Base-by-base conservation (phyloP, 2,113 vertebrate genomes). In the Antechinus flavipes region DNA sequence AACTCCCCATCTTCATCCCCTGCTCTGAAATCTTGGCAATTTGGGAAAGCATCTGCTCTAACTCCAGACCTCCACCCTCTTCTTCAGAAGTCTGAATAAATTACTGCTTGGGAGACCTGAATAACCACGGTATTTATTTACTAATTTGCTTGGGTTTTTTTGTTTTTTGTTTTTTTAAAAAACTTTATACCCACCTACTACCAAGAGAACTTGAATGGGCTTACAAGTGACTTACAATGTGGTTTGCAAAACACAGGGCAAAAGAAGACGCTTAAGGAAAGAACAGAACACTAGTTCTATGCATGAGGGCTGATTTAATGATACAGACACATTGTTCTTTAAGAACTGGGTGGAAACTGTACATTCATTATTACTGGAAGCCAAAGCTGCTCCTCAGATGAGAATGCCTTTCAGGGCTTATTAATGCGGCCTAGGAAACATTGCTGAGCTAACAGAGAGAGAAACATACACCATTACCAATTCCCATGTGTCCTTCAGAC, bases 371-470 rank as follows among this genome's bases (percentile, higher is more conserved):
- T 84, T 84, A 42, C 68, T 84, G n/a, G 68, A 84, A 84, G 68
- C 68, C n/a, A 84, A 84, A 84, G n/a, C 68, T 84, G n/a, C n/a
- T 84, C 68, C 68, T 84, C n/a, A 84, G n/a, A 84, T 84, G n/a
- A 84, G 68, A 84, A 42, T 42, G 68, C 68, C 68, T 84, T 84
- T 84, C 68, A 84, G 68, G 68, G 68, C 68, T 84, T 84, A 84
- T 84, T 84, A 84, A 84, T 84, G 68, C 68, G n/a, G 42, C 68
- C 68, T 84, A 84, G 68, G 68, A 84, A 84, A 84, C 68, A 84
- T 84, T 84, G 68, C 68, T 84, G 68, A 84, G n/a, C 68, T 42
- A 84, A 84, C 68, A 84, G n/a, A 84, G 68, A 42, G n/a, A 84
- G 68, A 84, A 42, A 84, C n/a, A 84, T 84, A 84, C 6, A 84